Evolutionary conservation across 1,140 invertebrate species (phyloP).

Genomic region (Lepidostoma basale): DNA sequence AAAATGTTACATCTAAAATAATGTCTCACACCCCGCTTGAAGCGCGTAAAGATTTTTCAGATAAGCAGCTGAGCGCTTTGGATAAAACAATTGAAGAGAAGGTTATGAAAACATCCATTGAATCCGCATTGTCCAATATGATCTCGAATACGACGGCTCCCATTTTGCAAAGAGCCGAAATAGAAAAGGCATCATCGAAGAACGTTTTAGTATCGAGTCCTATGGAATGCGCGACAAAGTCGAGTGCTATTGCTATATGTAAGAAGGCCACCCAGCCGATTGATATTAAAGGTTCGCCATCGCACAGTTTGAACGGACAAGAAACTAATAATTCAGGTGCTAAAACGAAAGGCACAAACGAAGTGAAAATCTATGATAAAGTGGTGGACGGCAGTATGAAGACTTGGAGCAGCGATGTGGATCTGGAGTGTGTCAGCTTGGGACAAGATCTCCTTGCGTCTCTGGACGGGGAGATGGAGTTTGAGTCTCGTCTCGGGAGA

Average conservation of each 20-base stretch:
- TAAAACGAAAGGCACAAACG: conserved; percentile 21
- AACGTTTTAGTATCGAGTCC: conserved; percentile 28
- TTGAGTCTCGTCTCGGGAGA: conserved; percentile 49
- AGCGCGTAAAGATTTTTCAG: background rate
- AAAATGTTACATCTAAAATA: background rate
- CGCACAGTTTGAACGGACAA: conserved; percentile 27
- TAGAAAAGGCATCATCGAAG: conserved; percentile 42
- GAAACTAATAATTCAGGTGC: background rate
- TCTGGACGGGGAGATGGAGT: conserved; percentile 54
- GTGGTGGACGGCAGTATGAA: conserved; percentile 61
- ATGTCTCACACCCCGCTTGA: background rate
- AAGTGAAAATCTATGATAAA: conserved; percentile 61
- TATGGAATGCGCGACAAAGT: conserved; percentile 28
- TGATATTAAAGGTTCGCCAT: conserved; percentile 10
- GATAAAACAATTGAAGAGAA: conserved; percentile 11
- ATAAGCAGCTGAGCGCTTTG: background rate
- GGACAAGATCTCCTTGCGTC: conserved; percentile 63
- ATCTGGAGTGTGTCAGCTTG: conserved; percentile 63
- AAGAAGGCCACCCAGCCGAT: conserved; percentile 36
- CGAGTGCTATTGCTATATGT: conserved; percentile 26
- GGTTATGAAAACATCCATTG: conserved; percentile 36
- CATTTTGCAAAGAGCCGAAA: conserved; percentile 48
- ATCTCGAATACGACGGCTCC: conserved; percentile 48
- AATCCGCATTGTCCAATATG: conserved; percentile 43
- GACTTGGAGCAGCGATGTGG: conserved; percentile 64